phyloP scores from a whole-genome alignment of 1,140 invertebrate genomes.

The Drosophila quadrilineata region DNA sequence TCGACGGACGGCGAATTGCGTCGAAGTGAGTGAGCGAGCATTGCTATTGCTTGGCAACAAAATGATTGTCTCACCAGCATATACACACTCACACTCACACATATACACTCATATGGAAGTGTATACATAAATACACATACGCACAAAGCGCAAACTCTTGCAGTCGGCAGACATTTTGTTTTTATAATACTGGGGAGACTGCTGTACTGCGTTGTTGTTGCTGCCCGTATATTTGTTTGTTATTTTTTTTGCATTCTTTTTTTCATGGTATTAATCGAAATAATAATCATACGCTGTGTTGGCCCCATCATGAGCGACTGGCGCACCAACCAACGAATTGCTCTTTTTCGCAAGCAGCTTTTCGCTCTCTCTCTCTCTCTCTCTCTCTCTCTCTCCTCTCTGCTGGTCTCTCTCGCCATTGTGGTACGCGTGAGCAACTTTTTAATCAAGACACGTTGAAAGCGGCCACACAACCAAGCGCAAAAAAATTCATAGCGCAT shows the following conservation, averaged over 20 bases:
- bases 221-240: too few species aligned
- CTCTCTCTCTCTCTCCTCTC: neutral
- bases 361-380: neutral
- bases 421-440: constrained; percentile 38
- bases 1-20: constrained; percentile 37
- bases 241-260: too few species aligned
- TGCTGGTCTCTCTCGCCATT: neutral
- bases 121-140: neutral
- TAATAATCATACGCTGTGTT: constrained; percentile 72
- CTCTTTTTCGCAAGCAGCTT: neutral
- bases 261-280: constrained; percentile 59
- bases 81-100: constrained; percentile 9
- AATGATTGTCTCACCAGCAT: constrained; percentile 38
- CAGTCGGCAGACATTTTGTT: constrained; percentile 63
- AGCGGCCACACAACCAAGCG: constrained; percentile 52
- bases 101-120: neutral
- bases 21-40: constrained; percentile 6
- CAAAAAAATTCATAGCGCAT: constrained; percentile 73
- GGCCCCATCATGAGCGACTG: constrained; percentile 29
- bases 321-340: neutral
- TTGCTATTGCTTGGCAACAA: constrained; percentile 68
- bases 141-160: constrained; percentile 9
- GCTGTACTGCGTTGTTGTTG: too few species aligned
- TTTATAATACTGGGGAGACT: constrained; percentile 55
- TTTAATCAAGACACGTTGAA: constrained; percentile 69